Evolutionary conservation across 2,888 invertebrate genomes (phyloP).

Genomic region (Incurvaria masculella): DNA sequence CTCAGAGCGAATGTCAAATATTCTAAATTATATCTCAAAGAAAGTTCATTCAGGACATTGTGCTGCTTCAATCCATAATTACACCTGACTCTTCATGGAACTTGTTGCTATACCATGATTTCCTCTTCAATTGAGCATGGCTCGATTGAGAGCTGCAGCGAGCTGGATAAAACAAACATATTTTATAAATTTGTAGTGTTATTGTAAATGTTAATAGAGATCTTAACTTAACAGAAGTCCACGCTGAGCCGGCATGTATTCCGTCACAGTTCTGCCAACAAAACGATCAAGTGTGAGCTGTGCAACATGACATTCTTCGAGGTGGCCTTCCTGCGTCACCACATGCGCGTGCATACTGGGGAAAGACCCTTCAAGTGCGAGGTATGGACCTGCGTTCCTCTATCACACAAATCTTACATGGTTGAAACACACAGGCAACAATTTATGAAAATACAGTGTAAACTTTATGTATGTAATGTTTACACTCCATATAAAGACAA

Average conservation of each 20-base stretch:
- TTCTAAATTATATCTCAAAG: no score
- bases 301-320: slow-evolving; percentile 31
- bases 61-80: not conserved
- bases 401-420: no score
- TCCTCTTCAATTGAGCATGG: not conserved
- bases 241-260: slow-evolving; percentile 23
- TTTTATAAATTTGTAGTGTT: not conserved
- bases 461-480: no score
- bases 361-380: slow-evolving; percentile 39
- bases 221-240: slow-evolving; percentile 20
- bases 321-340: slow-evolving; percentile 23
- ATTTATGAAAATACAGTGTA: no score
- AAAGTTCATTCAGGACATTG: no score
- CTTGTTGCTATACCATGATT: not conserved
- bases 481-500: no score
- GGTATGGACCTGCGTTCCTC: no score
- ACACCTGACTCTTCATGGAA: not conserved
- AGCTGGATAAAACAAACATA: not conserved
- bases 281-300: slow-evolving; percentile 25
- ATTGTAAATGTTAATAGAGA: not conserved
- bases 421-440: no score
- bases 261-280: slow-evolving; percentile 27
- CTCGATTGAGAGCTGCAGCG: not conserved
- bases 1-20: no score
- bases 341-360: slow-evolving; percentile 36